Evolutionary conservation across 2,888 invertebrate genomes (phyloP), one percentile per base, ranked within the genome.

Genomic region (Agriopis aurantiaria): DNA sequence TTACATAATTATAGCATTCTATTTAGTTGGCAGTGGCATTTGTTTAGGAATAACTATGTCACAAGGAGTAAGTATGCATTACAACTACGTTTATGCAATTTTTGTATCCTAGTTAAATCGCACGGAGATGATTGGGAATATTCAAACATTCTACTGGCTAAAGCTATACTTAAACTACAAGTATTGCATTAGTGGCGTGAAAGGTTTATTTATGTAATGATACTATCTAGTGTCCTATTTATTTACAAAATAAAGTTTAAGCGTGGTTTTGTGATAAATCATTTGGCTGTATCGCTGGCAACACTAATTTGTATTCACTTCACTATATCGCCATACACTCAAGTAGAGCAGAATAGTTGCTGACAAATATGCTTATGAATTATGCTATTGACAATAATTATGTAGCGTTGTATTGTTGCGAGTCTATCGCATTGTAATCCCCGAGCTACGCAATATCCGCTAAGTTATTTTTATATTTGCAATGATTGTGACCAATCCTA

Each of bases 141-240:
- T 58, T 2, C 43, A 56, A 56, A 56, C 33, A 56, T 12, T 40
- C 67, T 57, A 68, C 7, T 52, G 10, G 52, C 63, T 63, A 58
- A 45, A 60, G 56, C 72, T 71, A 66, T 75, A 78, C 75, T 74
- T 78, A 71, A 69, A 72, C 71, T 79, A 76, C 68, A 51, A 68
- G 74, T 75, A 78, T 81, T 78, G 78, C 75, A 74, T 74, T 74
- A 70, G 23, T 67, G 72, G 64, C 76, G 66, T 64, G 62, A 51
- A 51, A 14, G 69, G 63, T 46, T 60, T 53, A 68, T 69, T 43
- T 11, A 56, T 52, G 46, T 53, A 53, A 52, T 41, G 4, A 48
- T 41, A 43, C 6, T 51, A 61, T 46, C 48, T 45, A 60, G 14
- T 55, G 61, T 23, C 7, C n/a, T 53, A 53, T 40, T 33, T 64